Evolutionary conservation across 1,140 invertebrate species (phyloP).

Genomic region (Probaryconus sp.): DNA sequence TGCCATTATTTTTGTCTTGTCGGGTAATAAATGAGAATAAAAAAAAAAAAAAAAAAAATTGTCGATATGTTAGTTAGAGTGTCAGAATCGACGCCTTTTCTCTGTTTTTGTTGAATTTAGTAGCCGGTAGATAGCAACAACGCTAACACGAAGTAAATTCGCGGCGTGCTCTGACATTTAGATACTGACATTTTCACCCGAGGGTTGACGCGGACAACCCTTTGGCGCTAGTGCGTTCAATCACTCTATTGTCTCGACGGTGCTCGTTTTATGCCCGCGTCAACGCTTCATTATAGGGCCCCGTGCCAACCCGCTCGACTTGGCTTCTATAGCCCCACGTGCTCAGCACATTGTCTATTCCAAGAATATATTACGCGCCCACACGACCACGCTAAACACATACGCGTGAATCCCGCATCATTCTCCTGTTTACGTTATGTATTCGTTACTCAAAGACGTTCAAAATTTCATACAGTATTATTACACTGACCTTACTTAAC

Average conservation of each 20-base stretch:
- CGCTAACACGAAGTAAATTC: constrained; percentile 38
- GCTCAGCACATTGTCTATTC: constrained; percentile 75
- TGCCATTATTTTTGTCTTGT: too few relatives aligned
- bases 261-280: constrained; percentile 76
- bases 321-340: constrained; percentile 73
- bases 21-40: too few relatives aligned
- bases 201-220: constrained; percentile 74
- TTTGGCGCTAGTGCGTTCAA: constrained; percentile 74
- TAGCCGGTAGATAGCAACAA: neutral
- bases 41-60: too few relatives aligned
- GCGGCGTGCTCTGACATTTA: constrained; percentile 68
- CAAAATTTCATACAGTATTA: constrained; percentile 32
- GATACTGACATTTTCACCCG: constrained; percentile 76
- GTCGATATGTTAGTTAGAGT: too few relatives aligned
- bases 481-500: constrained; percentile 45
- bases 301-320: constrained; percentile 69
- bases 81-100: neutral
- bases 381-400: constrained; percentile 59
- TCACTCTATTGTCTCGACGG: constrained; percentile 75
- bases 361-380: constrained; percentile 76
- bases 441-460: constrained; percentile 28
- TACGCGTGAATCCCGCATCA: neutral
- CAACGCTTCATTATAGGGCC: constrained; percentile 76
- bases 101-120: neutral
- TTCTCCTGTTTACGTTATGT: neutral